A percentile compares a stretch with the other conserved stretches of the same genome.
Conservation (phyloP, 2,113 vertebrate genomes). For the Myocastor coypus region DNA sequence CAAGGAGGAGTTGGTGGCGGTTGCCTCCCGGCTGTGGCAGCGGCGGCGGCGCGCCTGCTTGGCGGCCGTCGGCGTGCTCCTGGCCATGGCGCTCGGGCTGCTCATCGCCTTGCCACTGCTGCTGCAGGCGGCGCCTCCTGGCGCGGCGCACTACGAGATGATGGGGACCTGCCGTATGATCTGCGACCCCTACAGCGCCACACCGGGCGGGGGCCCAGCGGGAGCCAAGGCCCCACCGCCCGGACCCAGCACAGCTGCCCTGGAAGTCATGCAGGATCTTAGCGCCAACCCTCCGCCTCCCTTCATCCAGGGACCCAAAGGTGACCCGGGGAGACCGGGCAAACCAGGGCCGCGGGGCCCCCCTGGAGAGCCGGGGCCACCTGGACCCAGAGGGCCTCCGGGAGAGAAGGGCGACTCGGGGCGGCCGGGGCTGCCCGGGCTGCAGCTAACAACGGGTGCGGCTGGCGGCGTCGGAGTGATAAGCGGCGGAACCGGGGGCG, state of each 20-base stretch:
- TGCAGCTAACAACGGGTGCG: conserved; percentile 80
- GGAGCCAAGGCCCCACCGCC: conserved; percentile 77
- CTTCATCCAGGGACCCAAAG: conserved; percentile 91
- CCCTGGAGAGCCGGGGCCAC: conserved; percentile 90
- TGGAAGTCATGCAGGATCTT: conserved; percentile 91
- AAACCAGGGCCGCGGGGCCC: conserved; percentile 92
- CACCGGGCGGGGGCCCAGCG: conserved; percentile 79
- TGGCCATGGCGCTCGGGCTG: conserved; percentile 90
- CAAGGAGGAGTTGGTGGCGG: conserved; percentile 87
- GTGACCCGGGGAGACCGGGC: conserved; percentile 91
- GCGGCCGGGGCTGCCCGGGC: conserved; percentile 84
- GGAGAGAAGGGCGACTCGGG: conserved; percentile 89
- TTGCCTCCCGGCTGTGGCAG: conserved; percentile 86
- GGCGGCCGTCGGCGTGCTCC: conserved; percentile 87
- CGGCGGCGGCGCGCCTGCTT: conserved; percentile 87
- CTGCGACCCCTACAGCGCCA: conserved; percentile 91
- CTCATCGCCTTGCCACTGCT: conserved; percentile 89
- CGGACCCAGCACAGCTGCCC: conserved; percentile 84
- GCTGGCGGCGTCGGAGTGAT: conserved; percentile 73
- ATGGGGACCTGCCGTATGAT: conserved; percentile 96
- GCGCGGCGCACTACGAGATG: conserved; percentile 93
- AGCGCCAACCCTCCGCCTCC: conserved; percentile 88
- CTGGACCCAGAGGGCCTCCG: conserved; percentile 91
- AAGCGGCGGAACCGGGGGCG: conserved; percentile 77
- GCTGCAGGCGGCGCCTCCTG: conserved; percentile 85